These are phyloP conservation scores for Cremastinae sp. DNA, from an alignment of 2,888 invertebrate species.

Conservation along the genomic window DNA sequence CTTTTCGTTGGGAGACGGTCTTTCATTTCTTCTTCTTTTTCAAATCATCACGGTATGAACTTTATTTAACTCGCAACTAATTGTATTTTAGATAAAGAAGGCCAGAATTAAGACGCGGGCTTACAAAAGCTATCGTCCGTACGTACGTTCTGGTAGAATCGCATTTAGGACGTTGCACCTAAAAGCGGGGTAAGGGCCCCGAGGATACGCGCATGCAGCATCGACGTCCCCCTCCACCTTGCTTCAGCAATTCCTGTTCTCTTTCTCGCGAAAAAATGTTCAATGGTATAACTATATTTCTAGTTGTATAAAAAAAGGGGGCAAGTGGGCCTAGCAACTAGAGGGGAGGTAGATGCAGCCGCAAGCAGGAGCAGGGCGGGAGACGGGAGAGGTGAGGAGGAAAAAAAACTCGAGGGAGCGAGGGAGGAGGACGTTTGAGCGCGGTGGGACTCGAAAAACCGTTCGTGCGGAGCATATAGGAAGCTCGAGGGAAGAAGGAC, in stretches of 20 bases:
- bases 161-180: constrained; percentile 78
- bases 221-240: constrained; percentile 13
- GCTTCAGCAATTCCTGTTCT: constrained; percentile 10
- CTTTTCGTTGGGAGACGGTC: too few relatives aligned
- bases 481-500: constrained; percentile 42
- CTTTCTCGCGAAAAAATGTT: constrained; percentile 40
- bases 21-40: too few relatives aligned
- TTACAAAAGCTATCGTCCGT: too few relatives aligned
- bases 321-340: constrained; percentile 78
- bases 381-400: constrained; percentile 46
- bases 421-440: constrained; percentile 21
- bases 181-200: constrained; percentile 71
- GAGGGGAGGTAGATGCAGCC: constrained; percentile 65
- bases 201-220: constrained; percentile 62
- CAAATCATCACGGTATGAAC: too few relatives aligned
- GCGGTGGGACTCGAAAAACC: constrained; percentile 49
- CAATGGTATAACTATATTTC: constrained; percentile 61
- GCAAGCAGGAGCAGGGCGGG: constrained; percentile 10
- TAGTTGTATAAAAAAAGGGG: constrained; percentile 71
- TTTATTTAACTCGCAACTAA: neutral
- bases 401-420: constrained; percentile 40
- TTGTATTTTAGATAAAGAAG: constrained; percentile 60
- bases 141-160: too few relatives aligned
- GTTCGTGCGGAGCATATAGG: constrained; percentile 47
- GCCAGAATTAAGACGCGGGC: too few relatives aligned